These are phyloP conservation scores for Mystacornis crossleyi DNA, from an alignment of 2,113 vertebrate genomes.

Conservation along the genomic window DNA sequence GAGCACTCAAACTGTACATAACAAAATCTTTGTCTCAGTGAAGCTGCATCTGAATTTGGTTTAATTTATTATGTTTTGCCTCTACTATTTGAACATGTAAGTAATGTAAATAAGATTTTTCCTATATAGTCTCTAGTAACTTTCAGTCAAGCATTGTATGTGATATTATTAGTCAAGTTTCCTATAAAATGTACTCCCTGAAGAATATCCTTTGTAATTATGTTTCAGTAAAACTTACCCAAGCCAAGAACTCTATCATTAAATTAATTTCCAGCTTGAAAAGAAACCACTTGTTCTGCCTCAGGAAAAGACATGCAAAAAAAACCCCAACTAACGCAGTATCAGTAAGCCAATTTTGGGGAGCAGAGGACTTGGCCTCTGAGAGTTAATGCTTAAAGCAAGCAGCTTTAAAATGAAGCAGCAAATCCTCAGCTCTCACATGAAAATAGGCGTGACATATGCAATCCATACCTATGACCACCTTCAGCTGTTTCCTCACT, in stretches of 20 bases:
- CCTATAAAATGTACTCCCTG: background rate
- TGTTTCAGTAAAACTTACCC: background rate
- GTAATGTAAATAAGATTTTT: background rate
- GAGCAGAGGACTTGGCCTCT: background rate
- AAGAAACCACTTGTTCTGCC: background rate
- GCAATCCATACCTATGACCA: background rate
- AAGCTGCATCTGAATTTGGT: background rate
- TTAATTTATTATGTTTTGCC: background rate
- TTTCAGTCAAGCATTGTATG: background rate
- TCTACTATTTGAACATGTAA: background rate
- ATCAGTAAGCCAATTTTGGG: background rate
- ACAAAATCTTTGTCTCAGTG: background rate
- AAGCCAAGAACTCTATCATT: background rate
- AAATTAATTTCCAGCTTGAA: background rate
- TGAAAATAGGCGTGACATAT: background rate
- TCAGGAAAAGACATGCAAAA: background rate
- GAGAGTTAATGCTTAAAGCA: background rate
- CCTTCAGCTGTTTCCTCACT: background rate
- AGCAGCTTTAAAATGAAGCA: too few relatives aligned
- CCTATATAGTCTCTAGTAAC: background rate
- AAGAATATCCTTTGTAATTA: background rate
- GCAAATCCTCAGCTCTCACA: background rate
- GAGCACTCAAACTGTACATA: background rate
- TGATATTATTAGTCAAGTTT: background rate
- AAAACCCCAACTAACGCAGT: background rate